A percentile compares a stretch with the other conserved stretches of the same genome.
These are phyloP conservation scores for Peromyscus polionotus DNA, from an alignment of 2,113 vertebrate species.

Conservation along the genomic window DNA sequence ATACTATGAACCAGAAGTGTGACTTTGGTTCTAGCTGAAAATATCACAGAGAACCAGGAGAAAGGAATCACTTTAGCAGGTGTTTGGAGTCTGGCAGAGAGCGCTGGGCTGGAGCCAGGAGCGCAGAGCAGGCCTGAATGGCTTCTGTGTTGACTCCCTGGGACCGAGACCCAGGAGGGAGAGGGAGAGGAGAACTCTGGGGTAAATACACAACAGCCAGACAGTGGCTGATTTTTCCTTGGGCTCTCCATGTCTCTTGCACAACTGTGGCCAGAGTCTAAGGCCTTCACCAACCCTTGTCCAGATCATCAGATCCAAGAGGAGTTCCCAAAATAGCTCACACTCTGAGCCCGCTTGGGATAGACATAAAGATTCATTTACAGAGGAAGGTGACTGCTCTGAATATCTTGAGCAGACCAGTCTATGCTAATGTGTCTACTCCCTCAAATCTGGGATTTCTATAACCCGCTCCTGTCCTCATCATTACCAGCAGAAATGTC, in stretches of 20 bases:
- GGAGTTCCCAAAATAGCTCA: slow-evolving; percentile 65
- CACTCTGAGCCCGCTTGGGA: slow-evolving; percentile 60
- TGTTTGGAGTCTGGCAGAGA: slow-evolving; percentile 84
- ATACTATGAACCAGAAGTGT: neutral
- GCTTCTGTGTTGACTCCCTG: slow-evolving; percentile 84
- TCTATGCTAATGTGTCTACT: slow-evolving; percentile 74
- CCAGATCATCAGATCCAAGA: slow-evolving; percentile 56
- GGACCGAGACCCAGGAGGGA: slow-evolving; percentile 78
- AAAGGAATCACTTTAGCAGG: slow-evolving; percentile 87
- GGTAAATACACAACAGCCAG: slow-evolving; percentile 78
- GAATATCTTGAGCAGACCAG: slow-evolving; percentile 64
- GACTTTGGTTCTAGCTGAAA: slow-evolving; percentile 79
- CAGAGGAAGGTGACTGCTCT: slow-evolving; percentile 67
- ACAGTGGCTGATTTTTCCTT: slow-evolving; percentile 76
- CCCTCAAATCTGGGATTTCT: slow-evolving; percentile 78
- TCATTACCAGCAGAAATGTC: slow-evolving; percentile 75
- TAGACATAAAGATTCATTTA: slow-evolving; percentile 79
- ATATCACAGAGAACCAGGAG: slow-evolving; percentile 79
- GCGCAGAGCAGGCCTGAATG: slow-evolving; percentile 83
- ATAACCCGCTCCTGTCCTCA: slow-evolving; percentile 69
- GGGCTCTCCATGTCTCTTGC: slow-evolving; percentile 45
- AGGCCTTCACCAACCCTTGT: slow-evolving; percentile 60
- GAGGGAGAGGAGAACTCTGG: slow-evolving; percentile 62
- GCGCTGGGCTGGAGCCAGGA: slow-evolving; percentile 81
- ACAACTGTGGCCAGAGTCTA: slow-evolving; percentile 39